Conservation (phyloP, 2,113 vertebrate genomes). For the Lipotes vexillifer region DNA sequence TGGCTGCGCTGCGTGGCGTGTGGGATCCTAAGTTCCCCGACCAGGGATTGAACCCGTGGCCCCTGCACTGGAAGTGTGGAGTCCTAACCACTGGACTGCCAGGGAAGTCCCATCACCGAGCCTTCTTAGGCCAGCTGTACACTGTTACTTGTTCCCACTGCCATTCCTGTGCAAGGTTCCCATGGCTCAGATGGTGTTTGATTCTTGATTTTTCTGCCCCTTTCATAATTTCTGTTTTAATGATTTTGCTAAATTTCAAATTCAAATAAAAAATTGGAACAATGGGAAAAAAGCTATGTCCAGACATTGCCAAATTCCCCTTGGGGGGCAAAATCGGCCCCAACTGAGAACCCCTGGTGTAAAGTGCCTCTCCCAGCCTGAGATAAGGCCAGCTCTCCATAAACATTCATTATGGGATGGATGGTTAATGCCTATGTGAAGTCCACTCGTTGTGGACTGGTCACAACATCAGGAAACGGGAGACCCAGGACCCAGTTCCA, state of each 20-base stretch:
- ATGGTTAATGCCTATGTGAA: not conserved
- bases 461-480: not conserved
- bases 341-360: rapidly evolving
- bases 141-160: not conserved
- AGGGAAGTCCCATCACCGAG: no score
- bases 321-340: not conserved
- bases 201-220: not conserved
- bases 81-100: no score
- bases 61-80: no score
- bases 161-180: not conserved
- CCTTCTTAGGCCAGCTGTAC: not conserved
- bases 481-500: not conserved
- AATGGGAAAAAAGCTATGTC: not conserved
- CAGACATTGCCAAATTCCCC: not conserved
- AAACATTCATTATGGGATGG: no score
- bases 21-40: no score
- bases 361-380: not conserved
- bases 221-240: not conserved
- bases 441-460: not conserved
- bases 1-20: no score
- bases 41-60: no score
- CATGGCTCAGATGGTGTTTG: no score
- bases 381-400: not conserved
- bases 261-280: not conserved
- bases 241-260: not conserved